Base-by-base conservation (phyloP, 2,113 vertebrate species). In the Bubo blakistoni region DNA sequence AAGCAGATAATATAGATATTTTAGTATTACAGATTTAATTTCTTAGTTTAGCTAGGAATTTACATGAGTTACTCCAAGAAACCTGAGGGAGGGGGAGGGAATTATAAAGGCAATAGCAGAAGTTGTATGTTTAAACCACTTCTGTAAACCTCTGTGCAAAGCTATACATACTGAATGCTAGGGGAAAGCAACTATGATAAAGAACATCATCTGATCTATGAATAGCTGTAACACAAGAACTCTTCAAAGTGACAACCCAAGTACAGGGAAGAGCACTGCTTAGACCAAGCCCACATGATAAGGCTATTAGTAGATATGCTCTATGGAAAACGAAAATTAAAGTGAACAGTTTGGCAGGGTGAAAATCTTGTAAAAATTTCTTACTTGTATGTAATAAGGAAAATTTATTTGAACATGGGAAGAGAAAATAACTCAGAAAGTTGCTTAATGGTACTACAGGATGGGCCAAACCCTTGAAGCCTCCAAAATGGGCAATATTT, bases 1-100 rank as follows among this genome's bases (percentile, higher is more conserved):
- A 16, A 34, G 34, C n/a, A 96, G 74, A 86, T 74, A 90, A 83
- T 93, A 86, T 2, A 84, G 85, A 51, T 86, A 86, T 78, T 91
- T 95, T 69, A 85, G 40, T 76, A 63, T 86, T 81, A 91, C 69
- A 57, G 83, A 74, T 78, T 83, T 90, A n/a, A 80, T 92, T 94
- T 76, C 61, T 81, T 69, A 76, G 27, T 84, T 92, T 80, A 84
- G 36, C 25, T 52, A 49, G 36, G 54, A 90, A 77, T 88, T 92
- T 42, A 61, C 17, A 34, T 55, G 26, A 88, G n/a, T 83, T 92
- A 42, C 20, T 76, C 46, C 51, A 93, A 38, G 55, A 92, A 94
- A 62, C 17, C 16, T 32, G 4, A 7, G 2, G 7, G 16, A 65
- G 27, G n/a, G 1, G 7, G 16, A 65, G 27, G n/a, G 29, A 81